Evolutionary conservation across 2,888 invertebrate genomes (phyloP).

Genomic region (Cantharis rustica): DNA sequence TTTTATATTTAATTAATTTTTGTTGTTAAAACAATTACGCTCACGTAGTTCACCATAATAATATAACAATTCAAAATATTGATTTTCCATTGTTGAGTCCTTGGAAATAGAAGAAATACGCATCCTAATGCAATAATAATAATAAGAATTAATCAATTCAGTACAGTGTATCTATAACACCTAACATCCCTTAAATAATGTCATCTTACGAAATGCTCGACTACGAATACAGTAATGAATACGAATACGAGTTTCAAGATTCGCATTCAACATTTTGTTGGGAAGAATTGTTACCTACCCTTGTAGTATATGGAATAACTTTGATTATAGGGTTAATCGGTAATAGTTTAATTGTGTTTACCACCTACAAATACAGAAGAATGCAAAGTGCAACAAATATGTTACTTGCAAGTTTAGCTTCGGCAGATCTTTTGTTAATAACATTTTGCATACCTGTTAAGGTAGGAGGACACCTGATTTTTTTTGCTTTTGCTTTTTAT

Average conservation of each 20-base stretch:
- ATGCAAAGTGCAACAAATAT: conserved; percentile 70
- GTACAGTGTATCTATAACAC: conserved; percentile 12
- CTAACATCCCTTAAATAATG: conserved; percentile 10
- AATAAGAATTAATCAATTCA: conserved; percentile 26
- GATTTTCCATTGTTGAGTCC: conserved; percentile 25
- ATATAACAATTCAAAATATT: conserved; percentile 7
- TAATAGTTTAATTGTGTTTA: conserved; percentile 62
- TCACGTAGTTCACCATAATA: background rate
- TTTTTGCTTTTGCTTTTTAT: background rate
- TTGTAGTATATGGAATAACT: conserved; percentile 64
- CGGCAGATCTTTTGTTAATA: conserved; percentile 71
- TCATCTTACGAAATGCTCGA: conserved; percentile 22
- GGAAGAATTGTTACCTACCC: conserved; percentile 62
- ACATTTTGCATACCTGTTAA: conserved; percentile 74
- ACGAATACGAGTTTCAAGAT: conserved; percentile 59
- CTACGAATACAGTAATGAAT: conserved; percentile 37
- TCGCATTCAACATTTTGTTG: conserved; percentile 58
- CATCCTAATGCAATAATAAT: conserved; percentile 12
- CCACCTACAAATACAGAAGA: conserved; percentile 60
- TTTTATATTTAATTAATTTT: background rate
- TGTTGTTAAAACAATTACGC: conserved; percentile 1
- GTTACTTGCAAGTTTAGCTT: conserved; percentile 70
- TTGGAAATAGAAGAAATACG: conserved; percentile 26
- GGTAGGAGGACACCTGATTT: conserved; percentile 57
- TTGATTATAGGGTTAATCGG: conserved; percentile 66